phyloP scores from a whole-genome alignment of 2,797 vertebrate species.

The Esox masquinongy region DNA sequence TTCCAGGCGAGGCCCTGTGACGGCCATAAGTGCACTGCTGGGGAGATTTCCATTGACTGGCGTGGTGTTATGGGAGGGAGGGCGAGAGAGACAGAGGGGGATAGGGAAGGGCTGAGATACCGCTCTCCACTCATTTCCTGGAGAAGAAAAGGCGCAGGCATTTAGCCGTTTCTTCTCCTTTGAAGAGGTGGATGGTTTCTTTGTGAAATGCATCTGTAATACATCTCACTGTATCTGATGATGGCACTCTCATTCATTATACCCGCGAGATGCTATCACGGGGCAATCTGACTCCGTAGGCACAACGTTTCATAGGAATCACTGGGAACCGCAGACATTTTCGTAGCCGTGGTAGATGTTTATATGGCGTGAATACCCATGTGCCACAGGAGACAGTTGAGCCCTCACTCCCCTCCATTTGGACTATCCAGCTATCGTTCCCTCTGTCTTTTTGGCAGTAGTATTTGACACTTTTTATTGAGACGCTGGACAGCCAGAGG shows the following conservation, averaged over 20 bases:
- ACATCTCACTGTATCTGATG: constrained; percentile 53
- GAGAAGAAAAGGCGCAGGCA: constrained; percentile 31
- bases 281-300: constrained; percentile 51
- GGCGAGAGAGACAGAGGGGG: no score
- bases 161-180: constrained; percentile 20
- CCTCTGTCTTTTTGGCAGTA: no score
- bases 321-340: constrained; percentile 44
- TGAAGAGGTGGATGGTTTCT: constrained; percentile 28
- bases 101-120: neutral
- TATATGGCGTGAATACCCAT: neutral
- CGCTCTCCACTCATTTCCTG: constrained; percentile 51
- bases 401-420: neutral
- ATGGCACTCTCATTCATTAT: constrained; percentile 34
- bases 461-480: no score
- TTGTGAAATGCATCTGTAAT: constrained; percentile 51
- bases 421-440: no score
- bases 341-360: neutral
- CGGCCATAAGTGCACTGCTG: constrained; percentile 24
- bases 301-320: constrained; percentile 56
- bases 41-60: constrained; percentile 35
- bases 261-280: constrained; percentile 53
- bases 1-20: constrained; percentile 23
- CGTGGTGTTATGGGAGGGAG: constrained; percentile 31
- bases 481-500: no score
- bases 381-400: neutral